A percentile compares a stretch with the other conserved stretches of the same genome.
Conservation (phyloP, 1,140 invertebrate genomes). For the Atopsyche davidsoni region DNA sequence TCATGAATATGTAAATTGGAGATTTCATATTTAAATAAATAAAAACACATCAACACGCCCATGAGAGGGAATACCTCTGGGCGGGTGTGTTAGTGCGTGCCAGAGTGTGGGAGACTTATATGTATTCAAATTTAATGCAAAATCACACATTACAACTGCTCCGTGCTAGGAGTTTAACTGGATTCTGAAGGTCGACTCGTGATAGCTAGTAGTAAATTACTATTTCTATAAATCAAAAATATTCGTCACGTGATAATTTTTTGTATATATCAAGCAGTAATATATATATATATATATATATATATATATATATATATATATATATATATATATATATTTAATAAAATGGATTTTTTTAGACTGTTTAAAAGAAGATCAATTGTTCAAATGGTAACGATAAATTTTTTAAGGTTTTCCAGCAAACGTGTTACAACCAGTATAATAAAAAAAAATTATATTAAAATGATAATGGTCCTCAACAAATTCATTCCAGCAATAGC, state of each 20-base stretch:
- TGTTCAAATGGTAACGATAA: too few species aligned
- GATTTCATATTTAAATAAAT: constrained; percentile 31
- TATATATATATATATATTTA: too few species aligned
- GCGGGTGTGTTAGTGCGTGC: background rate
- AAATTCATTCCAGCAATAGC: too few species aligned
- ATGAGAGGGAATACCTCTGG: background rate
- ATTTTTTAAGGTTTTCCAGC: too few species aligned
- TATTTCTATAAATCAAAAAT: background rate
- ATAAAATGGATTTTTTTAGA: too few species aligned
- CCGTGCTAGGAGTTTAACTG: constrained; percentile 26
- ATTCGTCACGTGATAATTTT: constrained; percentile 1
- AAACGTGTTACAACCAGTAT: too few species aligned
- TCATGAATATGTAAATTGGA: constrained; percentile 31
- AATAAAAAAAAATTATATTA: too few species aligned
- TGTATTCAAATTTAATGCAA: constrained; percentile 10
- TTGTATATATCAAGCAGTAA: too few species aligned
- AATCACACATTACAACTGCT: constrained; percentile 25
- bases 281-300: too few species aligned
- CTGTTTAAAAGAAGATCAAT: too few species aligned
- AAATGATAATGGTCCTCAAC: too few species aligned
- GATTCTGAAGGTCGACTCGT: constrained; percentile 11
- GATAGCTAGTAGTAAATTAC: background rate
- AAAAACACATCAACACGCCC: constrained; percentile 22
- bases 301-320: too few species aligned
- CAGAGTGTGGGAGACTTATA: background rate